phyloP scores from a whole-genome alignment of 2,113 vertebrate genomes.

The Crotalus viridis region DNA sequence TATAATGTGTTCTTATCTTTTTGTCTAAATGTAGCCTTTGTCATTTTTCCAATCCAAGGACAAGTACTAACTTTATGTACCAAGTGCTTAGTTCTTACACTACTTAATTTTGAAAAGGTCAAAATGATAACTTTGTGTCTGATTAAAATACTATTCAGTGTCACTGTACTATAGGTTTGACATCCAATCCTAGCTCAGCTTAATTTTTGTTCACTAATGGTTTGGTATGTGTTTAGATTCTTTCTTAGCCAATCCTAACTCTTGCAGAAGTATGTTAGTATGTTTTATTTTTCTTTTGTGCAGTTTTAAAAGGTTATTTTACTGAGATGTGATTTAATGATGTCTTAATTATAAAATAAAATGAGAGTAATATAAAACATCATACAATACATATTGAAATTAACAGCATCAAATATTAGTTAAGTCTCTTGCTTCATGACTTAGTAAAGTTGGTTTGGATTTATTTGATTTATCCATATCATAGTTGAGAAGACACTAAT shows the following conservation, averaged over 20 bases:
- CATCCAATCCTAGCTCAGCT: neutral
- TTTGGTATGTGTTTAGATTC: neutral
- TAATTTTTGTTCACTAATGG: neutral
- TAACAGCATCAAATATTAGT: neutral
- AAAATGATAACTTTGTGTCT: neutral
- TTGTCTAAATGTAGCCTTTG: neutral
- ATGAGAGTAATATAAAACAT: neutral
- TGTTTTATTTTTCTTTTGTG: neutral
- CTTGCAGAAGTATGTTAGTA: neutral
- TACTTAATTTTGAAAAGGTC: neutral
- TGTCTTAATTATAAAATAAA: neutral
- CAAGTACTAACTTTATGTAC: neutral
- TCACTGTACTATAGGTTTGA: neutral
- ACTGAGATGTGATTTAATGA: neutral
- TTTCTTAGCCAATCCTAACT: neutral
- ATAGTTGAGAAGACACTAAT: neutral
- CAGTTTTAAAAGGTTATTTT: neutral
- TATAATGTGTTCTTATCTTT: neutral
- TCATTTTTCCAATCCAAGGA: neutral
- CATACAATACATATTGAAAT: neutral
- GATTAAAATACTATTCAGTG: neutral
- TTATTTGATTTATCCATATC: neutral
- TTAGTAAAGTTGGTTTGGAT: neutral
- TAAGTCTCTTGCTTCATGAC: neutral
- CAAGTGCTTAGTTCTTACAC: neutral